Conservation (phyloP, 2,113 vertebrate species). For the Dolichotis patagonum region DNA sequence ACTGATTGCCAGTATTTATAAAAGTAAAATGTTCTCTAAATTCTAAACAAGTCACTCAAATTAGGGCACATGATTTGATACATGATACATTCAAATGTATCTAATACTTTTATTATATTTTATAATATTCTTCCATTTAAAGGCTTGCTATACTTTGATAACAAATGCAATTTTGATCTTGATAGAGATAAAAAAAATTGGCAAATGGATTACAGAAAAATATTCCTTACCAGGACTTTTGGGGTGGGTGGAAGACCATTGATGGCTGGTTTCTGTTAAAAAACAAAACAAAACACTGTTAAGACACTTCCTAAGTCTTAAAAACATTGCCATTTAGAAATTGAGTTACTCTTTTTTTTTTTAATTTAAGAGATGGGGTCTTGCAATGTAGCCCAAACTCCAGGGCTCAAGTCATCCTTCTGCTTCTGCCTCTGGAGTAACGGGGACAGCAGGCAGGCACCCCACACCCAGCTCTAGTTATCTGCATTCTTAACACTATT, state of each 20-base stretch:
- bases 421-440: background rate
- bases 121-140: constrained; percentile 32
- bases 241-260: constrained; percentile 98
- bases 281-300: constrained; percentile 62
- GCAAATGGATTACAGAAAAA: constrained; percentile 34
- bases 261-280: constrained; percentile 94
- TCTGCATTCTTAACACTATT: background rate
- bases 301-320: background rate
- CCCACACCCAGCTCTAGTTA: background rate
- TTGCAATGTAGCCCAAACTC: background rate
- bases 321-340: background rate
- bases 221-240: constrained; percentile 96
- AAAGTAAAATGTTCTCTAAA: constrained; percentile 12
- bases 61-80: background rate
- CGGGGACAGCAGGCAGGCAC: background rate
- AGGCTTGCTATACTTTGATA: background rate
- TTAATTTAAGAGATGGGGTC: background rate
- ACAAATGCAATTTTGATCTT: constrained; percentile 20
- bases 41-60: constrained; percentile 47
- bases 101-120: constrained; percentile 1
- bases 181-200: constrained; percentile 18
- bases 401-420: no score
- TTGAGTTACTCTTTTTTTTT: constrained; percentile 16
- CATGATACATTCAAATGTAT: background rate
- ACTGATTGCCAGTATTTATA: background rate